Percentiles rank a stretch among this genome's conserved stretches.
phyloP scores from a whole-genome alignment of 2,113 vertebrate genomes.

The Pachyramphus minor region DNA sequence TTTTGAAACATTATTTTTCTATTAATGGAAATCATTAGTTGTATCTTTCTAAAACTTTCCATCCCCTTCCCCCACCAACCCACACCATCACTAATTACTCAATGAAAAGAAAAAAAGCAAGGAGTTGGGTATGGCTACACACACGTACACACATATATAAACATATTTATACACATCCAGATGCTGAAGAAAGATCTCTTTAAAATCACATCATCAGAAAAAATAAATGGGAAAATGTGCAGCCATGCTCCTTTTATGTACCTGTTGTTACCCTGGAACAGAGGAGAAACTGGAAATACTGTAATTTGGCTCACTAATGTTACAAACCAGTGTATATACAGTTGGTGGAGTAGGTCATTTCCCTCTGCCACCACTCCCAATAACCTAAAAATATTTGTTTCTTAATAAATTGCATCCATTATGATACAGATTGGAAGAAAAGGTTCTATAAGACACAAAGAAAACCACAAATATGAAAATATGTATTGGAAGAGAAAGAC shows the following conservation, averaged over 20 bases:
- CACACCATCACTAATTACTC: not conserved
- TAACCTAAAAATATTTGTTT: slow-evolving; percentile 6
- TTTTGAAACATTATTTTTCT: slow-evolving; percentile 41
- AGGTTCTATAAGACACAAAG: slow-evolving; percentile 23
- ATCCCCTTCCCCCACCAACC: not conserved
- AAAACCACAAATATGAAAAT: slow-evolving; percentile 52
- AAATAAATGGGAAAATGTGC: not conserved
- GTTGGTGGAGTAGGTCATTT: not conserved
- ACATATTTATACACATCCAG: not conserved
- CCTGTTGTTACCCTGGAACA: not conserved
- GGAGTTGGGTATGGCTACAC: not conserved
- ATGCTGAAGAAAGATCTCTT: not conserved
- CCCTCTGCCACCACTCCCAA: not conserved
- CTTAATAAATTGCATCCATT: not conserved
- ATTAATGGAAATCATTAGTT: slow-evolving; percentile 20
- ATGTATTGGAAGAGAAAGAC: slow-evolving; percentile 45
- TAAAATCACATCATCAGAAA: not conserved
- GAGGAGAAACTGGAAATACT: not conserved
- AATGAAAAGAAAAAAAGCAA: not conserved
- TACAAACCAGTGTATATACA: not conserved
- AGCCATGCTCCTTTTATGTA: not conserved
- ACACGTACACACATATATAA: not conserved
- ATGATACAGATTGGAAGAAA: slow-evolving; percentile 7
- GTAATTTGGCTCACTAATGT: not conserved
- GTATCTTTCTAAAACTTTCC: not conserved